Evolutionary conservation across 2,797 vertebrate genomes (phyloP), one percentile per base, ranked within the genome.

Genomic region (Pseudochaenichthys georgianus): DNA sequence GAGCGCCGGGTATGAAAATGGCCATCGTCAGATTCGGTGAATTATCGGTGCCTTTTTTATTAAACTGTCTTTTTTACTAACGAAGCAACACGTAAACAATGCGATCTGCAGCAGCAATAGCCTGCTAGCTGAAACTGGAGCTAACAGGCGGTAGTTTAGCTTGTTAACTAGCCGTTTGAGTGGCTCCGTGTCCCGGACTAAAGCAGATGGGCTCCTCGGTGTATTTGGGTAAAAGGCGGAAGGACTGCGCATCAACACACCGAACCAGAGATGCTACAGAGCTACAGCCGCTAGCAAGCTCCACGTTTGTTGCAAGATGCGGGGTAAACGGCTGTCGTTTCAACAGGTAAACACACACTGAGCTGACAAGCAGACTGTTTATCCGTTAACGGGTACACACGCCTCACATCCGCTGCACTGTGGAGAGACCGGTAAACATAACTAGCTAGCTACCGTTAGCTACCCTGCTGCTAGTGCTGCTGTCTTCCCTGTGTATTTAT

Each of bases 241-340:
- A 93, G 92, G 92, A 90, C 86, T 87, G 84, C 87, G 89, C 2
- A 85, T 72, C 75, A 83, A 75, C 80, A 75, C 66, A 59, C 42
- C 62, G 46, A 55, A 34, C 7, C 65, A 4, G 83, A 47, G 88
- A 80, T 79, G 89, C 82, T 84, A 83, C 59, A 43, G 7, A 28
- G 87, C 84, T 69, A 75, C 78, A 21, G 72, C 73, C 72, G 81
- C 54, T 74, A 81, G 73, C 76, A 52, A 65, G 77, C 76, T 61
- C 62, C 74, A 38, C 34, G 34, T 38, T 75, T 15, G 34, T 60
- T 59, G 21, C 70, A 13, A 31, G 77, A 89, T 88, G 87, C 66
- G 64, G 58, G 58, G 16, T 41, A 2, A 73, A 60, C 78, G 21
- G 68, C 70, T 38, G 63, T 65, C 51, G 17, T 55, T 17, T 12